Evolutionary conservation across 2,888 invertebrate genomes (phyloP), one percentile per base, ranked within the genome.

Genomic region (Cloeon dipterum): DNA sequence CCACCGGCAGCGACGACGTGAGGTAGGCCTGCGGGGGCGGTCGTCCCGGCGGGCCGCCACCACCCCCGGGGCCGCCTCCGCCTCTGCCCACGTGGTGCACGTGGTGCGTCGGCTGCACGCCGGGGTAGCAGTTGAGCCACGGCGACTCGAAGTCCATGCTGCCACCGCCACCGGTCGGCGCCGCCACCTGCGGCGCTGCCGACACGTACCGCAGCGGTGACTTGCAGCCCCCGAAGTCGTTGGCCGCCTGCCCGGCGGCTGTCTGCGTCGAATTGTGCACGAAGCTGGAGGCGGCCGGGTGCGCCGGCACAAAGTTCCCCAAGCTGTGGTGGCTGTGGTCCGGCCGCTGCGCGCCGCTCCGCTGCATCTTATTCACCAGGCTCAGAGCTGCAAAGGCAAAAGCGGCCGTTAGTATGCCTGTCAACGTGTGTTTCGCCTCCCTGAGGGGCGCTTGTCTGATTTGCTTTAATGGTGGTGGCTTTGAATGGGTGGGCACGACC

Each of bases 71-170:
- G 20, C 26, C 36, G n/a, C 34, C 20, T 19, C 38, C 38, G 34
- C 38, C 34, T 16, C 33, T 33, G 23, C 38, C 38, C 25, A 33
- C 33, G 19, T 38, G 38, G 20, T 25, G 14, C 13, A 32, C 17
- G 13, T 34, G 20, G 10, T 32, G 25, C 7, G 33, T 23, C 33
- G 25, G 18, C 33, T 25, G 18, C 19, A 37, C 37, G 18, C 21
- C 33, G n/a, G 38, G 32, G 13, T 32, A 38, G 40, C 42, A 42
- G 41, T 54, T 52, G 49, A 53, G 49, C 45, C 53, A 53, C 55
- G 61, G 52, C 52, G 54, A 49, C 54, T 56, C 45, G 53, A 53
- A 36, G 32, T 39, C 39, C 39, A 39, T 39, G 33, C 39, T 33
- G 10, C 39, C 26, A 7, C 36, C 29, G 20, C 21, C 16, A 20